Evolutionary conservation across 1,140 invertebrate species (phyloP), one percentile per base, ranked within the genome.

Genomic region (Probaryconus sp.): DNA sequence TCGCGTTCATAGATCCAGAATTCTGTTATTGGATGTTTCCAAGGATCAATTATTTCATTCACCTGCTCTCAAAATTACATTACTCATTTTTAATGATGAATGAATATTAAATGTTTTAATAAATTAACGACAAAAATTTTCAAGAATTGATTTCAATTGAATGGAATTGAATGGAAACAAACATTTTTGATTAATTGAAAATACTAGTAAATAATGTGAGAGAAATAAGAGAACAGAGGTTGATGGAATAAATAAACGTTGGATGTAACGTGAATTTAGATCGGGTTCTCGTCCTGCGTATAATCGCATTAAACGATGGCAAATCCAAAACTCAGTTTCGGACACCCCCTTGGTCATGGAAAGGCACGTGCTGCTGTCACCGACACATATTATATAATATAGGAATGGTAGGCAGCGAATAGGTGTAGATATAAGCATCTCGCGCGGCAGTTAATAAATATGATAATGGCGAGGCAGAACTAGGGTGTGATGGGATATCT

Each of bases 391-490:
- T 85, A 85, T 85, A 84, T 86, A 86, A 85, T 83, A 82, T 84
- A 84, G 82, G 79, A 85, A 85, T 83, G 79, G 81, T 55, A 45
- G 50, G 31, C 77, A 77, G 72, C 80, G 77, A 81, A 81, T 83
- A 84, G 84, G 85, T 86, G 81, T 81, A 84, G 82, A 83, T 86
- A 84, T 85, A 83, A 83, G 79, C 79, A 82, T 76, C 67, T 64
- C 70, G 73, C 67, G 79, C 83, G 76, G 79, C 83, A 85, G 83
- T 87, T 87, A 87, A 87, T 87, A 87, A 87, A 87, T 87, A 87
- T 87, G 83, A 87, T 87, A 87, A 87, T 87, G 78, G 81, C 79
- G 78, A 77, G 61, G 63, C 63, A 48, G 47, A 30, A 40, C 58
- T 76, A 28, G 78, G 79, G 75, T 76, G 77, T 77, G 78, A 82